These are phyloP conservation scores for Volucella inanis DNA, from an alignment of 2,888 invertebrate species.

Conservation along the genomic window DNA sequence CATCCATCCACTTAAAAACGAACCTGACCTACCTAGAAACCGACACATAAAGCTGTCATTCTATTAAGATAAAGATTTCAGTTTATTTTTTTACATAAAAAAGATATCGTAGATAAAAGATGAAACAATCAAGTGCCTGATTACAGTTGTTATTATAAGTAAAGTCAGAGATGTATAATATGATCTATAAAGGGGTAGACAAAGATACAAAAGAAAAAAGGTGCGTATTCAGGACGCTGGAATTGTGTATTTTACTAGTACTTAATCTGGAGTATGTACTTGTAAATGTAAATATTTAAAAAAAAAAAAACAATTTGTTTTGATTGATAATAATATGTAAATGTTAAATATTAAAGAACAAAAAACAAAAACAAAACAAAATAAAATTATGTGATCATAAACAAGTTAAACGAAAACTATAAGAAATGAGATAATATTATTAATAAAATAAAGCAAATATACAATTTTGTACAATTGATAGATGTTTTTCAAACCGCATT, in stretches of 20 bases:
- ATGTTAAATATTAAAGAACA: slow-evolving; percentile 45
- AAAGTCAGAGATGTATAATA: background rate
- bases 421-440: slow-evolving; percentile 6
- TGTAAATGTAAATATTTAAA: slow-evolving; percentile 5
- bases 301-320: slow-evolving; percentile 21
- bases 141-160: slow-evolving; percentile 34
- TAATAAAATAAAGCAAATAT: slow-evolving; percentile 48
- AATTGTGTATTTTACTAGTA: slow-evolving; percentile 51
- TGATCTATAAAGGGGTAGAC: background rate
- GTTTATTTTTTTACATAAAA: background rate
- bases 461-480: slow-evolving; percentile 67
- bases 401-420: slow-evolving; percentile 14
- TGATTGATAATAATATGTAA: slow-evolving; percentile 20
- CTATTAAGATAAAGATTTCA: slow-evolving; percentile 7
- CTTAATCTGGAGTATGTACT: slow-evolving; percentile 52
- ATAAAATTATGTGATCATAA: slow-evolving; percentile 46
- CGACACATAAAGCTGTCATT: slow-evolving; percentile 25
- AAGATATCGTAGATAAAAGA: slow-evolving; percentile 46
- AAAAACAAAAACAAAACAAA: too few relatives aligned
- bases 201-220: background rate
- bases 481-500: background rate
- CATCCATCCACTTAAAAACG: slow-evolving; percentile 12
- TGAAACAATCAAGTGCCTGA: slow-evolving; percentile 63
- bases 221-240: slow-evolving; percentile 18
- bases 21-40: slow-evolving; percentile 24